Percentiles rank a stretch among this genome's conserved stretches.
phyloP scores from a whole-genome alignment of 2,113 vertebrate genomes.

The Eptesicus fuscus region DNA sequence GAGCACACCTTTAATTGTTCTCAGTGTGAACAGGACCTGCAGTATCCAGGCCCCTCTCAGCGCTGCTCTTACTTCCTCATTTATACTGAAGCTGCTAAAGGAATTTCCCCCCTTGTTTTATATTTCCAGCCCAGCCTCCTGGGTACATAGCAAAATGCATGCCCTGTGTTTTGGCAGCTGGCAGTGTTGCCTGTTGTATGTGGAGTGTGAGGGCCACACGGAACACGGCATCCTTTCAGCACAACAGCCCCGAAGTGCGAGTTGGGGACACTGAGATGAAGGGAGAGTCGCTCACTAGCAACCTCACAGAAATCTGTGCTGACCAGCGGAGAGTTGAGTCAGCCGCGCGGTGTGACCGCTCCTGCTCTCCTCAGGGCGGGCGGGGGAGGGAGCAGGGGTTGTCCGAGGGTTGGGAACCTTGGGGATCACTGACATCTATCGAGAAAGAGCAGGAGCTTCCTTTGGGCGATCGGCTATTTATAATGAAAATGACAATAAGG shows the following conservation, averaged over 20 bases:
- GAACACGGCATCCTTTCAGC: background rate
- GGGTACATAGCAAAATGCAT: background rate
- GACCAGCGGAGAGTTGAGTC: background rate
- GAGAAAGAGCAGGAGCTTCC: background rate
- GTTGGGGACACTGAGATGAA: background rate
- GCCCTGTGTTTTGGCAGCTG: background rate
- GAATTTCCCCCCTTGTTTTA: background rate
- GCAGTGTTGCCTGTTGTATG: background rate
- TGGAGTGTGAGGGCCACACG: background rate
- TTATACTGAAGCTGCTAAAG: background rate
- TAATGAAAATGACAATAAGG: background rate
- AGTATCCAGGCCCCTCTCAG: background rate
- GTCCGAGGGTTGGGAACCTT: background rate
- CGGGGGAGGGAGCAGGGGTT: too few relatives aligned
- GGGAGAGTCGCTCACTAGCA: too few relatives aligned
- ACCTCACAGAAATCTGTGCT: background rate
- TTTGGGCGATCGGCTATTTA: background rate
- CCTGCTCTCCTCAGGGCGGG: too few relatives aligned
- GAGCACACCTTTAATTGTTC: background rate
- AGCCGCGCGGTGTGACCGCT: accelerated
- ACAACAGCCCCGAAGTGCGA: background rate
- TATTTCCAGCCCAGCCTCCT: background rate
- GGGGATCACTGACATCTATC: background rate
- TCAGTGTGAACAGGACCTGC: background rate
- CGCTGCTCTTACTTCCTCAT: background rate